Evolutionary conservation across 2,888 invertebrate species (phyloP), one percentile per base, ranked within the genome.

Genomic region (Nemotelus nigrinus): DNA sequence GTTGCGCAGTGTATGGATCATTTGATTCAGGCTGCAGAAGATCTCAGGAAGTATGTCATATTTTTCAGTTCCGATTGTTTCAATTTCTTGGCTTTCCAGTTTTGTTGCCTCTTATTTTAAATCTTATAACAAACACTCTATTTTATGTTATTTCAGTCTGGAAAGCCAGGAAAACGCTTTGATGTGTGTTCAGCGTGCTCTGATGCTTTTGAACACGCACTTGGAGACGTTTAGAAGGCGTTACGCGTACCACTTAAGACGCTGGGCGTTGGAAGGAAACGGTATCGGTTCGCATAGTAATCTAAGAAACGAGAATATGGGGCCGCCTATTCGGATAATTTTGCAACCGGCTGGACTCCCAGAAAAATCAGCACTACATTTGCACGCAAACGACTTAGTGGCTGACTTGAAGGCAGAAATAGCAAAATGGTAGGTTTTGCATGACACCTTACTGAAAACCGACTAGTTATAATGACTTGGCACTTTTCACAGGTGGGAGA

Each of bases 381-480:
- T 98, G 87, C 90, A 94, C 81, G 93, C 93, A 60, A 92, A 93
- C n/a, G 97, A 97, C 88, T 92, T 95, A 80, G 93, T 98, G 45
- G 97, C 96, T 3, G 97, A 97, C 86, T 88, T 98, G 75, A 89
- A 97, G 80, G 97, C 97, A 0, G 97, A 97, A 89, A 96, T 97
- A 77, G 95, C 96, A n/a, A 93, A 95, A 81, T 97, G 97, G 97
- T 84, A 78, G 50, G 70, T 63, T 39, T 63, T 39, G 8, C 3
- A 0, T n/a, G 3, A 71, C 4, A n/a, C 4, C 10, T 63, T 41
- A n/a, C 2, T 41, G 2, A 50, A 5, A 7, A 8, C 50, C n/a
- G 3, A 3, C 10, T 3, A 70, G 10, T 53, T 53, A n/a, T 3
- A 3, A 6, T 2, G 48, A n/a, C n/a, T 50, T 2, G 5, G 25